These are phyloP conservation scores for Orthonyx spaldingii DNA, from an alignment of 2,113 vertebrate species.

Conservation along the genomic window DNA sequence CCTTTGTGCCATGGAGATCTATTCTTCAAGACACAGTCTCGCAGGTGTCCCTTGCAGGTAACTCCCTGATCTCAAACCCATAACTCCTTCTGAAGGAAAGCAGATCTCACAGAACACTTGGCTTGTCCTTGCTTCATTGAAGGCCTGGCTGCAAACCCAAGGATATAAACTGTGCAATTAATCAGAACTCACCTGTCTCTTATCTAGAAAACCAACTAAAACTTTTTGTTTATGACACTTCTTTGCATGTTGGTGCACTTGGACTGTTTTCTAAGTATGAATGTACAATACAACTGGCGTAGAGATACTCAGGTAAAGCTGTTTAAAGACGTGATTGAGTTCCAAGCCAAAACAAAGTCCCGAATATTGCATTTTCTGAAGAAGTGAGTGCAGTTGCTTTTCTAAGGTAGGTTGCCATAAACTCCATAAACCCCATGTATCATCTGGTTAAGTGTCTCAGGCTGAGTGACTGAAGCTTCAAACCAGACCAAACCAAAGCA, in stretches of 20 bases:
- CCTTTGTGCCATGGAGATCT: background rate
- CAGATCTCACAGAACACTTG: background rate
- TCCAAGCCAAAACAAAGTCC: background rate
- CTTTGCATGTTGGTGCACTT: background rate
- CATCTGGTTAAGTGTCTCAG: background rate
- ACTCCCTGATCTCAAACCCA: background rate
- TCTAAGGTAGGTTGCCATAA: background rate
- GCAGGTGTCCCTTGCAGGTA: background rate
- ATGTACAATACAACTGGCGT: background rate
- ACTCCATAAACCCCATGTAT: background rate
- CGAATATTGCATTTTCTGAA: background rate
- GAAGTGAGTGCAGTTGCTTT: background rate
- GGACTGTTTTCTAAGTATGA: background rate
- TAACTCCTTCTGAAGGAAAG: background rate
- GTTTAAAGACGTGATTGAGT: background rate
- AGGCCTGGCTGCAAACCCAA: background rate
- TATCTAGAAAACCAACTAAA: background rate
- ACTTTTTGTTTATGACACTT: background rate
- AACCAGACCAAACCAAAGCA: background rate
- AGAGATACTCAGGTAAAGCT: background rate
- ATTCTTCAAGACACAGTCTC: background rate
- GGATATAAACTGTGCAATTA: background rate
- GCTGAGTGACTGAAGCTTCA: background rate
- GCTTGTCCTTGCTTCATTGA: background rate
- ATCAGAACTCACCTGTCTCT: background rate